These are phyloP conservation scores for Serranus cabrilla DNA, from an alignment of 2,797 vertebrate genomes.

Conservation along the genomic window DNA sequence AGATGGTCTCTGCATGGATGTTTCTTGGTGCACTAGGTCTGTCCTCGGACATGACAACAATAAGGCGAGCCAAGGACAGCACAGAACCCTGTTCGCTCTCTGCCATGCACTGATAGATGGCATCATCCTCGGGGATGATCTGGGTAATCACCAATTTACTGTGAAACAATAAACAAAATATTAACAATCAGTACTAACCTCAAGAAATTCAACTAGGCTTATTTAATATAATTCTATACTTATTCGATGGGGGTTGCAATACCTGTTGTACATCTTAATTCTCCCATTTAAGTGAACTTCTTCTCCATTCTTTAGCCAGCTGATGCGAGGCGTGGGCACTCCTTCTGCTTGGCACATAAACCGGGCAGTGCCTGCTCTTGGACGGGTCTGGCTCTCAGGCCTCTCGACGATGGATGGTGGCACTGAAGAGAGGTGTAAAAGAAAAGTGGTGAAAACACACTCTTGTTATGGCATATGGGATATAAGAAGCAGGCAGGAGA, in stretches of 20 bases:
- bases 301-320: constrained; percentile 97
- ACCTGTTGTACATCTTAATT: constrained; percentile 99
- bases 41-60: constrained; percentile 97
- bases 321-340: constrained; percentile 91
- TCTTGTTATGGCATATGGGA: not conserved
- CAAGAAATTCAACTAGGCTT: not conserved
- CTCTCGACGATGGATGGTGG: constrained; percentile 94
- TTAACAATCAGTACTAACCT: not conserved
- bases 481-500: not conserved
- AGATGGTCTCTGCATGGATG: constrained; percentile 95
- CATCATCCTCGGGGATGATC: constrained; percentile 98
- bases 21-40: constrained; percentile 95
- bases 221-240: not conserved
- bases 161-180: constrained; percentile 28
- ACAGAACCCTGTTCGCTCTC: constrained; percentile 93
- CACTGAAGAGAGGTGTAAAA: constrained; percentile 78
- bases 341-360: constrained; percentile 97
- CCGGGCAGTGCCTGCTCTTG: constrained; percentile 96
- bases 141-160: constrained; percentile 99
- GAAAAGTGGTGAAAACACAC: constrained; percentile 24
- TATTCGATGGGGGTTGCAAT: constrained; percentile 13
- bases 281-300: constrained; percentile 95
- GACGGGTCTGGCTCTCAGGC: constrained; percentile 96
- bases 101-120: constrained; percentile 97
- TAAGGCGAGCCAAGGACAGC: constrained; percentile 92